Evolutionary conservation across 2,888 invertebrate species (phyloP), one percentile per base, ranked within the genome.

Genomic region (Helobdella robusta): DNA sequence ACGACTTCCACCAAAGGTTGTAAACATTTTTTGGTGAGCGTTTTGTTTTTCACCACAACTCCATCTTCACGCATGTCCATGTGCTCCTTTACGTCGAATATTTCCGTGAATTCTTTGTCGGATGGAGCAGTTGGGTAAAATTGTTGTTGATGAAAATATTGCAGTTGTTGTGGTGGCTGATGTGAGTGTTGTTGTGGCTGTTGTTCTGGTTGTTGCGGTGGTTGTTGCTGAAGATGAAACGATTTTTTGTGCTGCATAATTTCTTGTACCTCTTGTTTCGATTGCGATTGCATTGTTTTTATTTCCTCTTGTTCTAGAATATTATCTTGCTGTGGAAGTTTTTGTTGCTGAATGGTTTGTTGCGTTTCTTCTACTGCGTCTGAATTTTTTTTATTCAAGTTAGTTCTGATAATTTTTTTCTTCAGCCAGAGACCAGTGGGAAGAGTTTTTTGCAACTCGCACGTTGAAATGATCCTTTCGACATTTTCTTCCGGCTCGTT

Each of bases 381-480:
- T 40, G 44, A 11, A 40, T 40, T 40, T 56, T 28, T 56, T 30
- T 25, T 60, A 2, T 20, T 50, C 8, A 62, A 20, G 20, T 50
- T 46, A 0, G 44, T 44, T 11, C 32, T 28, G 4, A 56, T 59
- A 6, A 52, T 48, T 36, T 61, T 61, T 5, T 40, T 34, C 32
- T 61, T 66, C 59, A 66, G 3, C 66, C 66, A 66, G 0, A 68
- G 67, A 11, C 70, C 70, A 65, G 67, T 68, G n/a, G 67, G 59
- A 8, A 69, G 64, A 25, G 65, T 67, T 52, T 70, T 70, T 52
- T 68, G 66, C n/a, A 35, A 36, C 34, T 67, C 66, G n/a, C 58
- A 46, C 2, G 64, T 56, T 5, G 65, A 54, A 4, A 50, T 66
- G 28, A 59, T 34, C 2, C 40, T 66, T 30, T 66, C 63, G 1